Base-by-base conservation (phyloP, 2,888 invertebrate species). In the Lasioglossum leucozonium region DNA sequence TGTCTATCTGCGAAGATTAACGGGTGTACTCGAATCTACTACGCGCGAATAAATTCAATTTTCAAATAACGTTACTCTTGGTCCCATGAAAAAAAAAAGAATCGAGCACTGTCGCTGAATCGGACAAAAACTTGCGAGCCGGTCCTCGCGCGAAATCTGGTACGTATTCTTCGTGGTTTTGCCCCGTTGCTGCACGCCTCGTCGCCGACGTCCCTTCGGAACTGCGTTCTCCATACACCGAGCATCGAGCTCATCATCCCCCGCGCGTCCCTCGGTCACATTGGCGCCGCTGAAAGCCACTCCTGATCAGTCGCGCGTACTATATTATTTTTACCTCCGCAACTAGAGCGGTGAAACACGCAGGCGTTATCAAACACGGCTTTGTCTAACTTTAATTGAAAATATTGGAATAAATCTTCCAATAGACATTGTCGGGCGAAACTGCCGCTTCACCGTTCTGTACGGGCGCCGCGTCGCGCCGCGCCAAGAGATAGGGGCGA, bases 341-440 rank as follows among this genome's bases (percentile, higher is more conserved):
- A 93, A 93, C 92, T 93, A 90, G 93, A 92, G 92, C 93, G 91
- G 90, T 89, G 92, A 91, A 93, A 92, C 91, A 91, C 90, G 91
- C 88, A 82, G 87, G 91, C 92, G 93, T 92, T 93, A 93, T 93
- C 92, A 90, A 91, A 90, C 91, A 85, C 82, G 91, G 91, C 94
- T 93, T 95, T 95, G 95, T 95, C 91, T 91, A 93, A 93, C 93
- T 94, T 94, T 95, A 94, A 95, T 95, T 95, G 94, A 95, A 95
- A 95, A 95, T 95, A 94, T 95, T 94, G 94, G 94, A 95, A 94
- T 95, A 94, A 94, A 95, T 94, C 93, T 93, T 92, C 92, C 94
- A 93, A 93, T 93, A 92, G 93, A 91, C 87, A 87, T 86, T 84
- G 87, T 84, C 88, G 83, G 87, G 72, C 77, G 82, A 75, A 82